Evolutionary conservation across 2,113 vertebrate genomes (phyloP).

Genomic region (Lipophrys pholis): DNA sequence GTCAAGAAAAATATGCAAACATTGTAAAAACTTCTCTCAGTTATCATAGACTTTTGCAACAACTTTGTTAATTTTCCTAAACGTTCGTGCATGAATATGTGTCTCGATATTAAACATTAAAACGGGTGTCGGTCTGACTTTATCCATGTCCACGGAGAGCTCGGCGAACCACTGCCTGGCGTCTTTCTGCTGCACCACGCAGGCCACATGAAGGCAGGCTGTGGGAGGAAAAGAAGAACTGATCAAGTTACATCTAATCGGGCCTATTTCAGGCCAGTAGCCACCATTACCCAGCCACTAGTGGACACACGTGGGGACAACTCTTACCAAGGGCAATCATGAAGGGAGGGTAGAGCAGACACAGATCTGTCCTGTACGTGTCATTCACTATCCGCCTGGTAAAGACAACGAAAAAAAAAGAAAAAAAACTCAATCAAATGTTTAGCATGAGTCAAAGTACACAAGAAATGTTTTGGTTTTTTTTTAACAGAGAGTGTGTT

Average conservation of each 20-base stretch:
- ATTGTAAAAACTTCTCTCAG: too few relatives aligned
- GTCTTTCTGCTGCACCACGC: conserved; percentile 99
- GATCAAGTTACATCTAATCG: conserved; percentile 18
- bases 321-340: conserved; percentile 97
- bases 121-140: conserved; percentile 83
- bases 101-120: too few relatives aligned
- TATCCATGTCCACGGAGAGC: conserved; percentile 99
- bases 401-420: conserved; percentile 33
- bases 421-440: conserved; percentile 36
- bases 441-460: neutral
- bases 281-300: conserved; percentile 10
- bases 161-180: conserved; percentile 99
- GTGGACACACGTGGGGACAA: conserved; percentile 13
- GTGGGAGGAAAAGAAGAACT: conserved; percentile 40
- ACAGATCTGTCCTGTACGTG: conserved; percentile 98
- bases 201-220: conserved; percentile 98
- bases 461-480: neutral
- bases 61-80: too few relatives aligned
- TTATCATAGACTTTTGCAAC: too few relatives aligned
- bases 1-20: too few relatives aligned
- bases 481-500: conserved; percentile 5
- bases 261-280: conserved; percentile 23
- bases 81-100: too few relatives aligned
- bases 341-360: conserved; percentile 98
- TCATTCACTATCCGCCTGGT: conserved; percentile 98